Evolutionary conservation across 2,113 vertebrate species (phyloP).

Genomic region (Dromiciops gliroides): DNA sequence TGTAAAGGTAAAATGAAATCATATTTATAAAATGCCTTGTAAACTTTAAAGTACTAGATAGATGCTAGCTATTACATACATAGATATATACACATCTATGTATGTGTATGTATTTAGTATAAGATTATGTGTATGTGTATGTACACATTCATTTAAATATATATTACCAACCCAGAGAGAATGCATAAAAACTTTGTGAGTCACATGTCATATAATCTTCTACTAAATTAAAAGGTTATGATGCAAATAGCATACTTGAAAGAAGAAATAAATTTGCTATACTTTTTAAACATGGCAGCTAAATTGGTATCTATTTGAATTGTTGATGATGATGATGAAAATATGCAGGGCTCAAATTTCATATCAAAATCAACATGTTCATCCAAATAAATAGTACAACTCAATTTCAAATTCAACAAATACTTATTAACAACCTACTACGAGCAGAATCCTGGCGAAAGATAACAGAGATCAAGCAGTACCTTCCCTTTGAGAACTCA

Average conservation of each 20-base stretch:
- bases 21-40: not conserved
- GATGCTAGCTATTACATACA: not conserved
- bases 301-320: not conserved
- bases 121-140: too few relatives aligned
- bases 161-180: not conserved
- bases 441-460: not conserved
- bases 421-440: not conserved
- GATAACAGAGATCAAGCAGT: not conserved
- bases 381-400: not conserved
- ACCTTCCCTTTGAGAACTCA: not conserved
- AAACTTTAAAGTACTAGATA: not conserved
- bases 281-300: not conserved
- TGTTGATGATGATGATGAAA: not conserved
- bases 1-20: not conserved
- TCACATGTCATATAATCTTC: not conserved
- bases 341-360: not conserved
- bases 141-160: not conserved
- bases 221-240: not conserved
- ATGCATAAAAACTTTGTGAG: not conserved
- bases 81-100: not conserved
- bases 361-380: not conserved
- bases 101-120: not conserved
- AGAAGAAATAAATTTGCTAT: not conserved
- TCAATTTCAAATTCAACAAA: not conserved
- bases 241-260: not conserved